Conservation (phyloP, 2,113 vertebrate genomes). For the Psittacus erithacus region DNA sequence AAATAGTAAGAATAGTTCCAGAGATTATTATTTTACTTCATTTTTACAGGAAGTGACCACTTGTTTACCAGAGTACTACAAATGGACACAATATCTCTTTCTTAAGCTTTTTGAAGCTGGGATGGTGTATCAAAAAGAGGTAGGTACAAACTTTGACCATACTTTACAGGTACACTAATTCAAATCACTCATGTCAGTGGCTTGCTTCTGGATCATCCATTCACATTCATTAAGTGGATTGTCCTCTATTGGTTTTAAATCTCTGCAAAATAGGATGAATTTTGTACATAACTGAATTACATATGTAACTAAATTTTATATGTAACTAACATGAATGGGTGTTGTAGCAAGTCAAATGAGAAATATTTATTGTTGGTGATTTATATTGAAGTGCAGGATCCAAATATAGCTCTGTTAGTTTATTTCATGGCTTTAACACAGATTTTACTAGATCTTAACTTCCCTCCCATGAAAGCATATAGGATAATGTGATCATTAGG, state of each 20-base stretch:
- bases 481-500: neutral
- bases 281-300: neutral
- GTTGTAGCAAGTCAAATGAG: neutral
- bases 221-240: neutral
- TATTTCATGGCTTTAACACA: neutral
- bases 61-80: constrained; percentile 94
- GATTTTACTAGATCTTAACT: neutral
- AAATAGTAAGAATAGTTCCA: neutral
- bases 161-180: neutral
- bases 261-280: neutral
- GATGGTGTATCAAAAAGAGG: constrained; percentile 96
- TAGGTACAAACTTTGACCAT: constrained; percentile 53
- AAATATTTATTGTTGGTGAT: neutral
- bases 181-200: neutral
- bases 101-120: constrained; percentile 91
- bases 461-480: neutral
- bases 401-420: neutral
- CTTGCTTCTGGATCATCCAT: neutral
- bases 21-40: neutral
- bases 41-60: constrained; percentile 90
- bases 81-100: constrained; percentile 95
- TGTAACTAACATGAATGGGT: neutral
- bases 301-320: neutral
- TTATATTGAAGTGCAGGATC: neutral
- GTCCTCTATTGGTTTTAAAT: neutral